Evolutionary conservation across 1,140 invertebrate species (phyloP).

Genomic region (Lordiphosa collinella): DNA sequence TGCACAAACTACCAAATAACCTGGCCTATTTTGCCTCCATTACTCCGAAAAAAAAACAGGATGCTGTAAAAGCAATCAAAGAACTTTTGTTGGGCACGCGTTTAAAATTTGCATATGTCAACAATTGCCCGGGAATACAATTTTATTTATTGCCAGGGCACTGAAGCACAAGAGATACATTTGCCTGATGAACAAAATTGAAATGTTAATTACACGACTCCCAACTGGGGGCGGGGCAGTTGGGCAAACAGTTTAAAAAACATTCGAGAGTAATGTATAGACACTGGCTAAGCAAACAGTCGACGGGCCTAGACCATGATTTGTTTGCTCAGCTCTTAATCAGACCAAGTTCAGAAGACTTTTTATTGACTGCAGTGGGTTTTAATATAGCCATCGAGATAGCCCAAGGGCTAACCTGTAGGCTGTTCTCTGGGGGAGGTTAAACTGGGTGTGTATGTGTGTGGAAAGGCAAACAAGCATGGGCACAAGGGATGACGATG

Average conservation of each 20-base stretch:
- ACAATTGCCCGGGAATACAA: constrained; percentile 61
- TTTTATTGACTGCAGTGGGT: constrained; percentile 37
- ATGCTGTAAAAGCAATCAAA: constrained; percentile 57
- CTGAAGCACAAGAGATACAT: constrained; percentile 70
- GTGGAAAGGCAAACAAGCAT: constrained; percentile 37
- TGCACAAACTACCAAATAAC: constrained; percentile 38
- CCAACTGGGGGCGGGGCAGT: constrained; percentile 5
- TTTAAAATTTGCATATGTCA: constrained; percentile 78
- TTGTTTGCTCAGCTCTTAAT: constrained; percentile 74
- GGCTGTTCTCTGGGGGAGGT: constrained; percentile 20
- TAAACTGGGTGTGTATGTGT: constrained; percentile 35
- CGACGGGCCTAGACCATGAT: constrained; percentile 34
- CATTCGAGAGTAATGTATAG: constrained; percentile 65
- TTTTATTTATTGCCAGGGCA: constrained; percentile 59
- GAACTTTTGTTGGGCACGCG: constrained; percentile 51
- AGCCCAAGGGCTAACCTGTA: constrained; percentile 24
- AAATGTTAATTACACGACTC: constrained; percentile 73
- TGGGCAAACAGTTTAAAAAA: constrained; percentile 75
- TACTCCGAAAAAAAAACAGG: not conserved
- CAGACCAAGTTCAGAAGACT: constrained; percentile 50
- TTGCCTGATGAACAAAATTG: constrained; percentile 69
- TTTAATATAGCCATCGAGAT: constrained; percentile 48
- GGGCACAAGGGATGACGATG: constrained; percentile 23
- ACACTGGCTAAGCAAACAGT: constrained; percentile 69
- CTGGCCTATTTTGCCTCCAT: constrained; percentile 2